Base-by-base conservation (phyloP, 1,140 invertebrate species). In the Hydropsyche tenuis region DNA sequence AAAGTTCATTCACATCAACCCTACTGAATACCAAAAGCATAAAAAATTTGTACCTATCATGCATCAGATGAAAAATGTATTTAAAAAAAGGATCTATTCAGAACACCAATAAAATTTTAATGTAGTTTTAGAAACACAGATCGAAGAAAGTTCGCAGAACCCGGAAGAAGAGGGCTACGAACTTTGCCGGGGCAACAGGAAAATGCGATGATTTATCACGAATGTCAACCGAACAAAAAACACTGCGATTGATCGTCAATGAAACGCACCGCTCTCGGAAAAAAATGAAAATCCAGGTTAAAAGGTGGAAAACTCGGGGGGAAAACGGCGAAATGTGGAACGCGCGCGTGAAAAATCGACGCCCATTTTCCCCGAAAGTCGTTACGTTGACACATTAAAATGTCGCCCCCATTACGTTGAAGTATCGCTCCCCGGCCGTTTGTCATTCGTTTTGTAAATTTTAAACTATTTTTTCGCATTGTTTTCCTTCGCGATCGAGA, bases 151-250 rank as follows among this genome's bases (percentile, higher is more conserved):
- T 65, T 65, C 63, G 18, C 30, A 22, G 27, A 65, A 65, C 63
- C 63, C 63, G 63, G 63, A 65, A 65, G 14, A 4, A 18, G 53
- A 65, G 63, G 63, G 63, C 63, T 65, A 65, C 37, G 63, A 65
- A 65, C 63, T 65, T 65, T 43, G 37, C 20, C 16, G 16, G 42
- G 63, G 63, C 63, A 65, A 65, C 63, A 65, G 63, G 63, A 65
- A 65, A 60, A 65, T 23, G 42, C 63, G 37, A 65, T 65, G 63
- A 65, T 65, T 65, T 65, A 65, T 65, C 63, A 65, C 63, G 63
- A 65, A 65, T 65, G 63, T 65, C 63, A 65, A 65, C 30, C 37
- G 46, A 12, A 22, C 9, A 23, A 23, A 20, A 42, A 65, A 65
- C 7, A n/a, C 43, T 16, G 16, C 63, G 63, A 65, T 65, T 65